A percentile compares a stretch with the other conserved stretches of the same genome.
Conservation (phyloP, 2,888 invertebrate species). For the Liposcelis brunnea region DNA sequence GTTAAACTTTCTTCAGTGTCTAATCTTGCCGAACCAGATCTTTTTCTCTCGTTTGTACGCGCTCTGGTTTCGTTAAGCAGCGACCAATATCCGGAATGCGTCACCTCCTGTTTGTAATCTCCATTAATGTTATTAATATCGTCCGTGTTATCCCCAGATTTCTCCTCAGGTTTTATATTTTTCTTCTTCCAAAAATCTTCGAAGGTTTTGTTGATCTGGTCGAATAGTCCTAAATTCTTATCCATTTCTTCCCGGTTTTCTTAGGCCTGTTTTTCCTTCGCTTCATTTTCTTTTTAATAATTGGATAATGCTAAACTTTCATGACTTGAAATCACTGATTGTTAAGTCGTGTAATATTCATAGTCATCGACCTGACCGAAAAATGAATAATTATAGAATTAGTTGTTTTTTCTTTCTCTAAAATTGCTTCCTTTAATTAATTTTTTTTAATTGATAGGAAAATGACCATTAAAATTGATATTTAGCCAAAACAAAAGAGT, state of each 20-base stretch:
- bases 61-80: not conserved
- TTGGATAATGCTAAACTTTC: too few relatives aligned
- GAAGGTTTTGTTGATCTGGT: conserved; percentile 1
- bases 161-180: not conserved
- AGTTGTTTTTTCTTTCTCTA: too few relatives aligned
- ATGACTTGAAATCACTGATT: too few relatives aligned
- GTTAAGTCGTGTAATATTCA: too few relatives aligned
- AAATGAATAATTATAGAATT: too few relatives aligned
- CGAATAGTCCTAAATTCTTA: not conserved
- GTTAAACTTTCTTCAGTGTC: not conserved
- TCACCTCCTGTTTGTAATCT: not conserved
- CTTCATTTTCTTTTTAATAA: too few relatives aligned
- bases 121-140: not conserved
- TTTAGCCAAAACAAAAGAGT: too few relatives aligned
- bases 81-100: conserved; percentile 2
- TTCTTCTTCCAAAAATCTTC: not conserved
- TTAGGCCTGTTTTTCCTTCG: too few relatives aligned
- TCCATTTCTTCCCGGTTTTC: conserved; percentile 1
- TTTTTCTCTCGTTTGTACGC: not conserved
- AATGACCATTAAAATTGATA: too few relatives aligned
- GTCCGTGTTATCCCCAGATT: not conserved
- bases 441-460: too few relatives aligned
- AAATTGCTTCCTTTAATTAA: too few relatives aligned
- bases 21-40: not conserved
- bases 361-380: too few relatives aligned